A percentile compares a stretch with the other conserved stretches of the same genome.
phyloP scores from a whole-genome alignment of 1,140 invertebrate genomes.

The Eurosta solidaginis region DNA sequence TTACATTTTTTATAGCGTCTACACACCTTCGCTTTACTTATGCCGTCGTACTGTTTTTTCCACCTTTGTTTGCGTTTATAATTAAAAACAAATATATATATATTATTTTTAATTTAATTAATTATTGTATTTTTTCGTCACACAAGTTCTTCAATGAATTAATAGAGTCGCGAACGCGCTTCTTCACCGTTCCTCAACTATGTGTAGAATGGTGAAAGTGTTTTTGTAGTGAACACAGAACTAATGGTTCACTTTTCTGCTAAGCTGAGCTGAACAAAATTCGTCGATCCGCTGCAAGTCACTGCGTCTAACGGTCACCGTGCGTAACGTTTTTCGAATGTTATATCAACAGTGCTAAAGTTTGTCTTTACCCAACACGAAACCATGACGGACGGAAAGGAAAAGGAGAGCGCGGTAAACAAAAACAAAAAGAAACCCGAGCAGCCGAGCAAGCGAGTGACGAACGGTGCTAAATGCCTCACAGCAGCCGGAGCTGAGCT shows the following conservation, averaged over 20 bases:
- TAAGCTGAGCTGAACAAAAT: neutral
- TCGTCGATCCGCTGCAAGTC: slow-evolving; percentile 12
- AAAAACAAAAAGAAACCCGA: slow-evolving; percentile 20
- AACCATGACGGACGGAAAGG: slow-evolving; percentile 10
- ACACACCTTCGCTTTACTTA: neutral
- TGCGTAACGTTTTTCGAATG: slow-evolving; percentile 26
- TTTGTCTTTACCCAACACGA: slow-evolving; percentile 10
- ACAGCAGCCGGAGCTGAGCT: neutral
- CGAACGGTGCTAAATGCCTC: neutral
- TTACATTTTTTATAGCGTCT: neutral
- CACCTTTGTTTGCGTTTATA: neutral
- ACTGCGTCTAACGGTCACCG: slow-evolving; percentile 25
- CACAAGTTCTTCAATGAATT: neutral
- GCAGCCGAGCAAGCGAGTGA: neutral
- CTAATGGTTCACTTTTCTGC: neutral
- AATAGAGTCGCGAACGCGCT: slow-evolving; percentile 3
- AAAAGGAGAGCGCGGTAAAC: slow-evolving; percentile 9
- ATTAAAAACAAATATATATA: too few species aligned
- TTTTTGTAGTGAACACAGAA: neutral
- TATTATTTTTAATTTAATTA: slow-evolving; percentile 7
- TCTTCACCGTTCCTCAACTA: neutral
- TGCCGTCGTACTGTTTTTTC: neutral
- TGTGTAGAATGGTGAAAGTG: too few species aligned
- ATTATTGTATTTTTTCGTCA: neutral
- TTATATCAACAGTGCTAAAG: slow-evolving; percentile 17